phyloP scores from a whole-genome alignment of 2,797 vertebrate genomes.

The Microctenopoma lineatum region DNA sequence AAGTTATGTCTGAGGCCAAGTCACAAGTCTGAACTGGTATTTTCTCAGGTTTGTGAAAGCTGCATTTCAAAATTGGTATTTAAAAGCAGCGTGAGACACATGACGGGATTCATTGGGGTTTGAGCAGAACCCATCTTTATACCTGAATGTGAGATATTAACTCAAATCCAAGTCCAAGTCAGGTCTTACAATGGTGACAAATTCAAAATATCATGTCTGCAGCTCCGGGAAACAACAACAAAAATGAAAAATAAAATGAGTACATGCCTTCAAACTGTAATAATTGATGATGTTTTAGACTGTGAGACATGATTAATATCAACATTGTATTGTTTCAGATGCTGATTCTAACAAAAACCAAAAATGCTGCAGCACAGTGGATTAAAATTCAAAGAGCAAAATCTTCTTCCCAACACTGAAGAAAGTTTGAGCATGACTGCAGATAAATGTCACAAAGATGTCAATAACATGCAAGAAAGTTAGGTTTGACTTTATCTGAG shows the following conservation, averaged over 20 bases:
- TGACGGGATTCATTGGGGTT: not conserved
- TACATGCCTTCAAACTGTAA: not conserved
- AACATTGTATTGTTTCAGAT: not conserved
- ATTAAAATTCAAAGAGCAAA: not conserved
- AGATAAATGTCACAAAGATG: slow-evolving; percentile 20
- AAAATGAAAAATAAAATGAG: not conserved
- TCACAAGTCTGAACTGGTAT: not conserved
- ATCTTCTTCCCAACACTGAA: not conserved
- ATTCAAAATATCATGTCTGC: too few species aligned
- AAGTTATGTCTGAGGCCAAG: not conserved
- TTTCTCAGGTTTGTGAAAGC: slow-evolving; percentile 5
- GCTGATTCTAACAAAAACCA: slow-evolving; percentile 4
- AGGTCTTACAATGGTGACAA: too few species aligned
- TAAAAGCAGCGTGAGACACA: not conserved
- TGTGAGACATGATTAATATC: not conserved
- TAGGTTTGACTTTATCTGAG: slow-evolving; percentile 19
- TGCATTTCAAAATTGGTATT: not conserved
- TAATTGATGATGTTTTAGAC: not conserved
- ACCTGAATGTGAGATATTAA: not conserved
- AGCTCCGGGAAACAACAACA: too few species aligned
- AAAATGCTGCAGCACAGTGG: not conserved
- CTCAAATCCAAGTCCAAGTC: too few species aligned
- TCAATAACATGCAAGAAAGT: slow-evolving; percentile 13
- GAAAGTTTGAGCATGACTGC: slow-evolving; percentile 8
- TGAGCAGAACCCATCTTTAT: not conserved